Evolutionary conservation across 1,140 invertebrate species (phyloP).

Genomic region (Hermetia illucens): DNA sequence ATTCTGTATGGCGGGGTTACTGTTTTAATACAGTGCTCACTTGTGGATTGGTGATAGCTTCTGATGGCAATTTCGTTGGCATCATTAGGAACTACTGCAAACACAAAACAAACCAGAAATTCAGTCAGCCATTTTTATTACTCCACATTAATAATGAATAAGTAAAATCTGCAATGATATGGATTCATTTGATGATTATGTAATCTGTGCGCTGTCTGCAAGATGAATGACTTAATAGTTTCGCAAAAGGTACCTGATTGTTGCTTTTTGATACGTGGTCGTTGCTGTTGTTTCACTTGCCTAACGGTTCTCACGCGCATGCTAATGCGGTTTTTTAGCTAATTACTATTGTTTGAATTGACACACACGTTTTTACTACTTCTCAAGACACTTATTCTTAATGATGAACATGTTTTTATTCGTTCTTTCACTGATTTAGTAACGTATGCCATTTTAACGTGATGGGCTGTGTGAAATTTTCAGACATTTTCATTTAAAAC

Average conservation of each 20-base stretch:
- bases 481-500: no score
- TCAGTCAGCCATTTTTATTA: no score
- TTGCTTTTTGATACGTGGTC: conserved; percentile 1
- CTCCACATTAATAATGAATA: no score
- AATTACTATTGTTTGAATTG: neutral
- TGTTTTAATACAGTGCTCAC: conserved; percentile 42
- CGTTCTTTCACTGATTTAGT: no score
- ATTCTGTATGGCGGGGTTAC: conserved; percentile 36
- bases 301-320: conserved; percentile 7
- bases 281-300: conserved; percentile 8
- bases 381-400: no score
- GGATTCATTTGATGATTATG: no score
- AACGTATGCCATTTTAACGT: no score
- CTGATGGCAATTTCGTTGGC: conserved; percentile 36
- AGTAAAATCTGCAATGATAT: no score
- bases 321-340: neutral
- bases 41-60: conserved; percentile 45
- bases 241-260: neutral
- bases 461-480: no score
- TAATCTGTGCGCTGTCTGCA: no score
- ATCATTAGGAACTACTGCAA: neutral
- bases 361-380: neutral
- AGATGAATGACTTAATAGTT: no score
- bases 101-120: neutral
- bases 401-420: no score